These are phyloP conservation scores for Troides oblongomaculatus DNA, from an alignment of 2,888 invertebrate genomes.

Conservation along the genomic window DNA sequence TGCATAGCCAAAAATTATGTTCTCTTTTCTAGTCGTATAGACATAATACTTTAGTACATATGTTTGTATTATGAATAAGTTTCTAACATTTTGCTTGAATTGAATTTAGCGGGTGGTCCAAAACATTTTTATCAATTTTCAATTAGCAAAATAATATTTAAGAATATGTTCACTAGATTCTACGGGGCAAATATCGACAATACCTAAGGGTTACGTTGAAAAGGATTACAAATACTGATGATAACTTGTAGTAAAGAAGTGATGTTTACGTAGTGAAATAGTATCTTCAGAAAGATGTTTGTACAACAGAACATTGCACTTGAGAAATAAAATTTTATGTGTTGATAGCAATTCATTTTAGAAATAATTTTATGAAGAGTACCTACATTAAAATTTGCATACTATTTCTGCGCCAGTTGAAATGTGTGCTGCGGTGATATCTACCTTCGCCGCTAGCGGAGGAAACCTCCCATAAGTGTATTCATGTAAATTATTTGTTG, in stretches of 20 bases:
- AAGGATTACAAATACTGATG: too few relatives aligned
- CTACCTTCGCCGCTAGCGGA: too few relatives aligned
- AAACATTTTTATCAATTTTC: constrained; percentile 11
- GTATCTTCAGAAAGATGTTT: too few relatives aligned
- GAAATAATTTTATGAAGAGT: not conserved
- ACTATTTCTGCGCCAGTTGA: not conserved
- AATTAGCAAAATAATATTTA: not conserved
- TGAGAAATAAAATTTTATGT: too few relatives aligned
- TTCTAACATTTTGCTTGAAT: constrained; percentile 35
- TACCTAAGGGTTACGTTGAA: not conserved
- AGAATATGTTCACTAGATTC: not conserved
- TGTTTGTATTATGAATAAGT: constrained; percentile 38
- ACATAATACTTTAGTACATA: not conserved
- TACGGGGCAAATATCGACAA: not conserved
- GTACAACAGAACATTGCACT: too few relatives aligned
- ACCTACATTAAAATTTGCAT: not conserved
- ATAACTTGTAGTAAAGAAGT: too few relatives aligned
- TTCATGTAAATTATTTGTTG: too few relatives aligned
- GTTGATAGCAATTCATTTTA: not conserved
- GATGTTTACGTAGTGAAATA: too few relatives aligned
- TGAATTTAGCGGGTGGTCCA: constrained; percentile 34
- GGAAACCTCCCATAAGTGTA: too few relatives aligned
- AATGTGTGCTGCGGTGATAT: too few relatives aligned
- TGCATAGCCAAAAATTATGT: not conserved
- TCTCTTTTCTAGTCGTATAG: not conserved